Evolutionary conservation across 92 coral and sea anemone species (phyloP).

Genomic region (Parazoanthus darwini): DNA sequence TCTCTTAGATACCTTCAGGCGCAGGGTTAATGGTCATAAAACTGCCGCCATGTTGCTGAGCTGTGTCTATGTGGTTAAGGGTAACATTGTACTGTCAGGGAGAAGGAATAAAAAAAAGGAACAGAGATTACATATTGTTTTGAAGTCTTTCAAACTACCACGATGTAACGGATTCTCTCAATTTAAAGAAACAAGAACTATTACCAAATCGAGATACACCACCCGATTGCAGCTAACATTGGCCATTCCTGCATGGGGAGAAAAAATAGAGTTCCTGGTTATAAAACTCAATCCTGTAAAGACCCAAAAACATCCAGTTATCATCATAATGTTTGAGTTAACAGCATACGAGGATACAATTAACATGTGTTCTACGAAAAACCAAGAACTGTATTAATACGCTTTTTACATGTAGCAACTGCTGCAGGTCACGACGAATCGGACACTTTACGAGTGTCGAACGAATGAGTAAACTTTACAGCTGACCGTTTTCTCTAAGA

Average conservation of each 20-base stretch:
- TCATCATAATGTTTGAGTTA: too few relatives aligned
- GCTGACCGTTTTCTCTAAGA: too few relatives aligned
- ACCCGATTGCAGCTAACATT: constrained; percentile 61
- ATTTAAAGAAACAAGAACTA: neutral
- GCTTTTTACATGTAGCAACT: too few relatives aligned
- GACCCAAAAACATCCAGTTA: neutral
- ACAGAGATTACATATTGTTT: neutral
- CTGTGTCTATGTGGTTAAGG: constrained; percentile 60
- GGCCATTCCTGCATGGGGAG: constrained; percentile 74
- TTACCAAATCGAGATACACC: constrained; percentile 80
- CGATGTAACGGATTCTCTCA: neutral
- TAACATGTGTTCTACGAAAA: too few relatives aligned
- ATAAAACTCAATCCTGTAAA: neutral
- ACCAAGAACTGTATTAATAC: too few relatives aligned
- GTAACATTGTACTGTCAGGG: constrained; percentile 65
- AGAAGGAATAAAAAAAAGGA: neutral
- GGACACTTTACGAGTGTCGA: too few relatives aligned
- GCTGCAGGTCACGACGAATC: too few relatives aligned
- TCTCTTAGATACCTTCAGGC: constrained; percentile 48
- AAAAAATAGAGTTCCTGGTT: neutral
- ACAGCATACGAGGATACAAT: neutral
- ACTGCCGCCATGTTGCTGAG: constrained; percentile 65
- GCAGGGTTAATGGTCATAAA: constrained; percentile 69
- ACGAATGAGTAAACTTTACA: too few relatives aligned
- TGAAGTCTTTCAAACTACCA: neutral